These are phyloP conservation scores for Meriones psammophilus DNA, from an alignment of 2,797 vertebrate genomes.

Conservation along the genomic window DNA sequence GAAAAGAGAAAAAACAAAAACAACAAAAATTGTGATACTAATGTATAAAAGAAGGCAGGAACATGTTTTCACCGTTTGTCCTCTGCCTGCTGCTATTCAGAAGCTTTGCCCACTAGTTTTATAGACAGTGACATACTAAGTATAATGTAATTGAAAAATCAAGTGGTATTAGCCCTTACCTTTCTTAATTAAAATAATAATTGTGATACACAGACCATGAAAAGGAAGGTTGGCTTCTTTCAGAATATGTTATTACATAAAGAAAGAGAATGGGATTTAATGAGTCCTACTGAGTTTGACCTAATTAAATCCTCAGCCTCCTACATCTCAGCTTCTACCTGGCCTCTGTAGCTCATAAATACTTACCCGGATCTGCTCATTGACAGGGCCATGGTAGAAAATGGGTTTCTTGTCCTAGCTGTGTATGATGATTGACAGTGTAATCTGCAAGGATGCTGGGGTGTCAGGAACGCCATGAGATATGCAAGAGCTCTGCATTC, in stretches of 20 bases:
- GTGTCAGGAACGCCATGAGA: slow-evolving; percentile 54
- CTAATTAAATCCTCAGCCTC: slow-evolving; percentile 68
- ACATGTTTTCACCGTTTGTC: background rate
- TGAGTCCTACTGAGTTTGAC: slow-evolving; percentile 73
- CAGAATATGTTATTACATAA: slow-evolving; percentile 20
- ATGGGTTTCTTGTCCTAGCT: slow-evolving; percentile 77
- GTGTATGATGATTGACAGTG: slow-evolving; percentile 77
- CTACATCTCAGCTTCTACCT: slow-evolving; percentile 70
- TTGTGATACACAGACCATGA: slow-evolving; percentile 9
- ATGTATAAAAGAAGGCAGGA: accelerated
- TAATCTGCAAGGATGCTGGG: slow-evolving; percentile 72
- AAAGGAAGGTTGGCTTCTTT: background rate
- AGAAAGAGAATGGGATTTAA: slow-evolving; percentile 66
- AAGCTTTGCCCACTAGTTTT: background rate
- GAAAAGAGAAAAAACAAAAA: background rate
- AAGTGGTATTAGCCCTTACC: slow-evolving; percentile 45
- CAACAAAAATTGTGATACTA: background rate
- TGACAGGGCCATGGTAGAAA: slow-evolving; percentile 77
- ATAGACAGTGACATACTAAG: background rate
- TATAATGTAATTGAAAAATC: slow-evolving; percentile 52
- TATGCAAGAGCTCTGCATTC: slow-evolving; percentile 61
- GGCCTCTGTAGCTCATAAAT: slow-evolving; percentile 74
- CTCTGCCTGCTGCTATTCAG: background rate
- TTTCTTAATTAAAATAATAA: slow-evolving; percentile 73
- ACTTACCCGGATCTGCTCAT: slow-evolving; percentile 58